Evolutionary conservation across 2,888 invertebrate genomes (phyloP).

Genomic region (Sepiola atlantica): DNA sequence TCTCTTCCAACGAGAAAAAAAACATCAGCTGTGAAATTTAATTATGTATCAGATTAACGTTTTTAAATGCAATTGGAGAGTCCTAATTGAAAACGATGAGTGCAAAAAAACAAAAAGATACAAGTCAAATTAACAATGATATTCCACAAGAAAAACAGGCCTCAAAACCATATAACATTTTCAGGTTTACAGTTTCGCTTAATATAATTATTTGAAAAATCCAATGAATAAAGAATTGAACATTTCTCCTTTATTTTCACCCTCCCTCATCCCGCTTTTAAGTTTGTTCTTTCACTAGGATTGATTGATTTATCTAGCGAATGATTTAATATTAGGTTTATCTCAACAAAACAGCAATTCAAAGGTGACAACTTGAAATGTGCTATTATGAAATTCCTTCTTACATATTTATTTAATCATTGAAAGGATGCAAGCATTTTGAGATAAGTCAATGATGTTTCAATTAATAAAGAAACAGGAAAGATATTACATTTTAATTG

Average conservation of each 20-base stretch:
- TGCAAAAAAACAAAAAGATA: neutral
- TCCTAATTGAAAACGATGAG: neutral
- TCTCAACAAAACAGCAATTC: neutral
- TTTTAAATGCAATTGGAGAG: neutral
- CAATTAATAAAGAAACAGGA: too few species aligned
- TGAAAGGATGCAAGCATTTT: too few species aligned
- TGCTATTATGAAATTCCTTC: neutral
- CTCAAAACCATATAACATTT: neutral
- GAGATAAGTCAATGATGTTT: too few species aligned
- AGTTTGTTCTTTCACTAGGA: neutral
- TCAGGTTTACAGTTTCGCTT: neutral
- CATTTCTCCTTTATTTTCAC: neutral
- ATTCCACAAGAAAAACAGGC: neutral
- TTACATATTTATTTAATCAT: neutral
- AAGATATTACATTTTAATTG: too few species aligned
- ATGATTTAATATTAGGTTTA: neutral
- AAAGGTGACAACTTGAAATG: neutral
- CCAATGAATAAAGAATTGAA: neutral
- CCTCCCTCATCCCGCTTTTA: neutral
- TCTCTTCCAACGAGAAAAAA: neutral
- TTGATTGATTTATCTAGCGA: neutral
- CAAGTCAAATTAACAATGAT: neutral
- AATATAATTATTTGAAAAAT: slow-evolving; percentile 12
- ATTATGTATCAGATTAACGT: neutral
- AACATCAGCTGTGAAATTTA: neutral